Base-by-base conservation (phyloP, 2,888 invertebrate genomes). In the Elysia crispata region DNA sequence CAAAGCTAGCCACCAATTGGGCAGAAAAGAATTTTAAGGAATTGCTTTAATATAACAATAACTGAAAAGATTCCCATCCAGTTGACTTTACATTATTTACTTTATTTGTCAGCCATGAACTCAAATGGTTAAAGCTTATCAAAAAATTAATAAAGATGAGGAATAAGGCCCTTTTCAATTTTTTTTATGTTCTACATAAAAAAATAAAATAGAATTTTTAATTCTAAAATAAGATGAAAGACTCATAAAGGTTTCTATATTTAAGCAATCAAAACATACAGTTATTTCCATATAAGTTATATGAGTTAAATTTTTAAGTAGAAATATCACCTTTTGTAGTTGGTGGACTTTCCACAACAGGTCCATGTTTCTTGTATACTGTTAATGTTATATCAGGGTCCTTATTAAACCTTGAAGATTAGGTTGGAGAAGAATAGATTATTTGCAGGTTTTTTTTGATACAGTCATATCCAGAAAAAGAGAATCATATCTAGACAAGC, bases 341-440 rank as follows among this genome's bases (percentile, higher is more conserved):
- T n/a, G 90, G 90, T 6, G 89, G 87, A 5, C 88, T 86, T 49
- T 90, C 89, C 25, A 90, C 77, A n/a, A 88, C 82, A 77, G 87
- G 86, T 8, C 88, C 87, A 83, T 87, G 87, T 69, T 86, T 85
- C 78, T 86, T 86, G 79, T 87, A 89, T 15, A 91, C 83, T 23
- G 90, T 90, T 66, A 86, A 87, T 33, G 91, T 81, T n/a, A 91
- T 86, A 73, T 90, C 88, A 25, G 85, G 84, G 83, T 91, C 91
- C 50, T 85, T 84, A 20, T 81, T 79, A 81, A 89, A 91, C 64
- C 91, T 91, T n/a, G n/a, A 11, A 41, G 41, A 41, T 3, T 41
- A 41, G n/a, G 41, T 41, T 41, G 41, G 11, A 41, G 11, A 3
- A 41, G 41, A 41, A 3, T 6, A 41, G 11, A 11, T 41, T 41